Conservation (phyloP, 2,888 invertebrate genomes). For the Ferdinandea cuprea region DNA sequence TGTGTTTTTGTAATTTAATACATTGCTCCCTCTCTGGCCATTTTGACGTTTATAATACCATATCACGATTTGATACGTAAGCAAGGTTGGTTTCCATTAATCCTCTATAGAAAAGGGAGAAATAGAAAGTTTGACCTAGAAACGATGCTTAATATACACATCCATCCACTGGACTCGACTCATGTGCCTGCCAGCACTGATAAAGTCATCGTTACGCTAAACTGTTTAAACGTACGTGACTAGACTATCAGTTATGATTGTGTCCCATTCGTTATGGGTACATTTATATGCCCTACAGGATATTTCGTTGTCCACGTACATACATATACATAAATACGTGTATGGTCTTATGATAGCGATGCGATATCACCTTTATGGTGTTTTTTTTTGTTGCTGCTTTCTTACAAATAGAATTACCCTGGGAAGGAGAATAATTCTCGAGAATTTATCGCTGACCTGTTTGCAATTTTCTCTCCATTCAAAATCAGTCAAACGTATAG, state of each 20-base stretch:
- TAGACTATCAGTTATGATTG: slow-evolving; percentile 69
- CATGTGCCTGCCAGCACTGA: slow-evolving; percentile 70
- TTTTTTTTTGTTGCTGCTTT: slow-evolving; percentile 28
- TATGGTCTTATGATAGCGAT: neutral
- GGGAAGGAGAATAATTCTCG: slow-evolving; percentile 62
- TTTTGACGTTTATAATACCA: slow-evolving; percentile 35
- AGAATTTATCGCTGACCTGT: slow-evolving; percentile 74
- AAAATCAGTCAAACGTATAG: slow-evolving; percentile 71
- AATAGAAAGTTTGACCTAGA: slow-evolving; percentile 60
- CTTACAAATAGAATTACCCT: slow-evolving; percentile 56
- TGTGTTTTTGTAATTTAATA: slow-evolving; percentile 50
- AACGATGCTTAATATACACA: slow-evolving; percentile 40
- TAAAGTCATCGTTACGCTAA: slow-evolving; percentile 73
- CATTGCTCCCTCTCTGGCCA: slow-evolving; percentile 3
- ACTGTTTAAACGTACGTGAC: slow-evolving; percentile 72
- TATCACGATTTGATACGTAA: slow-evolving; percentile 61
- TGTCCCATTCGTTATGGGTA: slow-evolving; percentile 64
- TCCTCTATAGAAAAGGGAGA: slow-evolving; percentile 35
- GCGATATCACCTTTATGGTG: slow-evolving; percentile 57
- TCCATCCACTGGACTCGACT: slow-evolving; percentile 55
- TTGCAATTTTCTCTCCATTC: slow-evolving; percentile 68
- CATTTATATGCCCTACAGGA: slow-evolving; percentile 65
- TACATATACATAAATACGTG: slow-evolving; percentile 14
- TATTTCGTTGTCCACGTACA: slow-evolving; percentile 62
- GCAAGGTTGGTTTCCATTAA: slow-evolving; percentile 57